Evolutionary conservation across 1,140 invertebrate species (phyloP), one percentile per base, ranked within the genome.

Genomic region (Colletes gigas): DNA sequence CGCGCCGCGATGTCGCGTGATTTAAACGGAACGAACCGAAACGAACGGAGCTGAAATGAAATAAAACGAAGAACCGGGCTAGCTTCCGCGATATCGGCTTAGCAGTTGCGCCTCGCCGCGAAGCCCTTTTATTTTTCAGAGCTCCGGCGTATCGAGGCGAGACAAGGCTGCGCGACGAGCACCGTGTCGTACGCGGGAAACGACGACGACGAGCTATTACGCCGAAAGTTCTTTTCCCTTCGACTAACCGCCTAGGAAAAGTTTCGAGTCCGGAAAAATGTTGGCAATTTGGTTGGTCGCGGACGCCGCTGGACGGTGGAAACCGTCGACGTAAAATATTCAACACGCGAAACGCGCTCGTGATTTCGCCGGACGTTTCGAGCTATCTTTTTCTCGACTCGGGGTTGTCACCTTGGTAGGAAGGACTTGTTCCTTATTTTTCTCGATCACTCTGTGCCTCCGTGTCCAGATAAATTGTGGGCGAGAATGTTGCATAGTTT

Each of bases 321-420:
- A 67, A 81, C 57, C n/a, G 59, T 19, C 41, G 15, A 17, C 21
- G 50, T 77, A 17, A 77, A 77, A 60, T 69, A 77, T 77, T 77
- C 66, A 60, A 6, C 12, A 66, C 12, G 19, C 21, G 66, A 19
- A 39, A 39, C 65, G n/a, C 52, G 54, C 21, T 59, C 21, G 44
- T 67, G 52, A 70, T 59, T 77, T 47, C 30, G 47, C 21, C 15
- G 6, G 47, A 55, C 50, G 41, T 12, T 47, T 14, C 41, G n/a
- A 39, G n/a, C 47, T 9, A 12, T 21, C 3, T 39, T 21, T 47
- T 21, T 50, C 39, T 52, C 57, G 14, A 39, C 21, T 57, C 57
- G 17, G 6, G 30, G 30, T 30, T 30, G 30, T 30, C 30, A 30
- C 30, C 30, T 2, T 30, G 30, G 30, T 30, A 30, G 30, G 30